Evolutionary conservation across 2,888 invertebrate genomes (phyloP), one percentile per base, ranked within the genome.

Genomic region (Papilio demoleus): DNA sequence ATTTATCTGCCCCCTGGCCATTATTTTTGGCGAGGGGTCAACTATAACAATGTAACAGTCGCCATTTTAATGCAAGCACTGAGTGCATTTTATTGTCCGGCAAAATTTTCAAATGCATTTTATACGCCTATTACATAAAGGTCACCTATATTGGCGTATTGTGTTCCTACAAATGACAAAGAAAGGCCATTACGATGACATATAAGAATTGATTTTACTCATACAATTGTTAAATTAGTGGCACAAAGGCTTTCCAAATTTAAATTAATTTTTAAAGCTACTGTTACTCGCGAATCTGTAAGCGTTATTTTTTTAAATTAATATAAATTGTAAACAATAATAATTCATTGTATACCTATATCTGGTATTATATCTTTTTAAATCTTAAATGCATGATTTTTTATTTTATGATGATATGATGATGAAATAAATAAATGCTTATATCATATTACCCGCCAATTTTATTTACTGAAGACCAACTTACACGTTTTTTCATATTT

Each of bases 11-110:
- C 91, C 90, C 83, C 82, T 73, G 83, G 88, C 69, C 85, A 88
- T 92, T 91, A 91, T 90, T 91, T 92, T 88, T 83, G 78, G 70
- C 81, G 88, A 90, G 88, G 92, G 92, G 92, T 92, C 92, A 92
- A 86, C 78, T 60, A 78, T 71, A 70, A 88, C 87, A 88, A 88
- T 86, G 80, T 77, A 75, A 71, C 69, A 72, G 72, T 79, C 73
- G 76, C 80, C 79, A 84, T 82, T 86, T 82, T 79, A 80, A 79
- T 81, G 80, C 79, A 76, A 75, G 71, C 71, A 75, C 79, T 77
- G 81, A 85, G 83, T 91, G 90, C 85, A 81, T 88, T 91, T 90
- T 88, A 92, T 87, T 82, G 83, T 84, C 79, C 76, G 74, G 77
- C 80, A 78, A 76, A 82, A 82, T 86, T 86, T 85, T 80, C 77